Conservation (phyloP, 2,113 vertebrate species). For the Chloroceryle aenea region DNA sequence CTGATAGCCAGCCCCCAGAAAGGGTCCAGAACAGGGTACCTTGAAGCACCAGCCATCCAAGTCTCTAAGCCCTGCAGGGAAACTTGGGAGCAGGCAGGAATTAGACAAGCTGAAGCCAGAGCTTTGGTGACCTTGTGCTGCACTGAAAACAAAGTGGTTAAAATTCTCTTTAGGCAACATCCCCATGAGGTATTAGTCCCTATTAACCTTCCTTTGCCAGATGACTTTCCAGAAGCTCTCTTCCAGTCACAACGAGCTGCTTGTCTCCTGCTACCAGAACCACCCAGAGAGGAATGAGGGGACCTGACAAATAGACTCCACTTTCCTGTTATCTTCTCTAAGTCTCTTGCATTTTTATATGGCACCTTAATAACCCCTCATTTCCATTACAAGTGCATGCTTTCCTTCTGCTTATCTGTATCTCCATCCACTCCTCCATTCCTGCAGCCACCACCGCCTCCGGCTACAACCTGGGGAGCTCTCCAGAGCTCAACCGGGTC, state of each 20-base stretch:
- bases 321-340: slow-evolving; percentile 44
- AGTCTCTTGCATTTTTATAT: slow-evolving; percentile 73
- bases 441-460: slow-evolving; percentile 30
- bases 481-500: not conserved
- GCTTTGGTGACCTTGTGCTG: not conserved
- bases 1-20: rapidly evolving
- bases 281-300: slow-evolving; percentile 49
- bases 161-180: slow-evolving; percentile 12
- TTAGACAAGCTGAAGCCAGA: not conserved
- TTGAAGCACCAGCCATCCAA: not conserved
- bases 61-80: not conserved
- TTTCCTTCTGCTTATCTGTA: slow-evolving; percentile 65
- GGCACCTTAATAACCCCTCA: slow-evolving; percentile 77
- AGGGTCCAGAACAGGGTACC: not conserved
- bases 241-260: not conserved
- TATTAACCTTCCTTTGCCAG: not conserved
- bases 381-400: slow-evolving; percentile 75
- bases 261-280: slow-evolving; percentile 14
- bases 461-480: not conserved
- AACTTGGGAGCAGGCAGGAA: not conserved
- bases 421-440: slow-evolving; percentile 49
- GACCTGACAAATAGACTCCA: slow-evolving; percentile 30
- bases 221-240: slow-evolving; percentile 32
- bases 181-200: not conserved
- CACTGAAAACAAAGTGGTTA: not conserved